phyloP scores from a whole-genome alignment of 2,113 vertebrate species.

The Ceuthmochares aereus region DNA sequence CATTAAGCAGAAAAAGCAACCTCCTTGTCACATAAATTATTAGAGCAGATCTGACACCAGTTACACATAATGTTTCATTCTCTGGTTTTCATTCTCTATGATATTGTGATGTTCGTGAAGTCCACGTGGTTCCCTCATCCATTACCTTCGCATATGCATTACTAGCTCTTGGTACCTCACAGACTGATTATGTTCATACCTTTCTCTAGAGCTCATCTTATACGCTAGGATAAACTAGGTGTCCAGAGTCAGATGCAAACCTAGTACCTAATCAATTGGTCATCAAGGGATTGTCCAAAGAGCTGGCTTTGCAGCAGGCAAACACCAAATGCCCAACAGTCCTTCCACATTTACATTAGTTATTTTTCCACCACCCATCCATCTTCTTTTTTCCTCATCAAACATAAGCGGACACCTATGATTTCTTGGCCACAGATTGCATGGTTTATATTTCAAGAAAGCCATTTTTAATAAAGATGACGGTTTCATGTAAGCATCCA shows the following conservation, averaged over 20 bases:
- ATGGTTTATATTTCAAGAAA: background rate
- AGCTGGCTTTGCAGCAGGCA: background rate
- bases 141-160: background rate
- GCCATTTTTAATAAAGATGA: constrained; percentile 25
- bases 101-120: background rate
- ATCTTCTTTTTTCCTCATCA: background rate
- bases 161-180: background rate
- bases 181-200: accelerated
- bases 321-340: background rate
- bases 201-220: background rate
- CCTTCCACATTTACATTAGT: background rate
- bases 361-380: background rate
- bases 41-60: background rate
- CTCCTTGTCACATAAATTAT: background rate
- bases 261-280: background rate
- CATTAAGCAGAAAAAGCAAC: background rate
- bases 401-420: background rate
- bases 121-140: background rate
- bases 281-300: background rate
- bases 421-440: background rate
- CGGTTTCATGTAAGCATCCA: constrained; percentile 16
- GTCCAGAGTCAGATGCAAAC: background rate
- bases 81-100: background rate
- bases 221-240: background rate
- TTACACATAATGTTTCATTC: background rate